phyloP scores from a whole-genome alignment of 2,797 vertebrate species.

The Pogoniulus pusillus region DNA sequence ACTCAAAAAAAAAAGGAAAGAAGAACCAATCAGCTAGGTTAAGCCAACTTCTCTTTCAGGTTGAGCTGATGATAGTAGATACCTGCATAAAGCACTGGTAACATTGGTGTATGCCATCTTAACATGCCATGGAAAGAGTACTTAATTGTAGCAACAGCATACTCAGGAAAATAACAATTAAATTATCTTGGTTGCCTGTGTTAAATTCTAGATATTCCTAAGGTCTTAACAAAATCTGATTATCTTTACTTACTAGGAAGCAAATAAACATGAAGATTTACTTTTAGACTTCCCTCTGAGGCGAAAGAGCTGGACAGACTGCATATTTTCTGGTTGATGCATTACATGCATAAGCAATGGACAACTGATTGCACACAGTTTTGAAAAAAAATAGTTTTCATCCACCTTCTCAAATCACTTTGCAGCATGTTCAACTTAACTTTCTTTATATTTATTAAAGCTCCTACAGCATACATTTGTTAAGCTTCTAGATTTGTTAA shows the following conservation, averaged over 20 bases:
- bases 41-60: background rate
- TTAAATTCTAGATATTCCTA: constrained; percentile 13
- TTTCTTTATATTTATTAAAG: background rate
- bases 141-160: constrained; percentile 15
- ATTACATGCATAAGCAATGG: background rate
- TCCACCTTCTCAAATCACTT: background rate
- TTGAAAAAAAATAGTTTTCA: background rate
- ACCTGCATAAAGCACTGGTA: background rate
- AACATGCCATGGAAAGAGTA: background rate
- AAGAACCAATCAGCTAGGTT: background rate
- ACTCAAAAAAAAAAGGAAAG: background rate
- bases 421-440: background rate
- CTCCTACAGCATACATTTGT: background rate
- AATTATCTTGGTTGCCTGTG: background rate
- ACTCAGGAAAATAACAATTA: background rate
- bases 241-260: background rate
- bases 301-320: background rate
- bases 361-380: background rate
- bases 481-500: background rate
- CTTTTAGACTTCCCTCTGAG: background rate
- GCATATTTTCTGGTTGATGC: background rate
- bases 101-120: background rate
- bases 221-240: background rate
- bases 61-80: background rate
- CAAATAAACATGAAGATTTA: background rate